A percentile compares a stretch with the other conserved stretches of the same genome.
Evolutionary conservation across 2,113 vertebrate species (phyloP).

Genomic region (Alosa alosa): DNA sequence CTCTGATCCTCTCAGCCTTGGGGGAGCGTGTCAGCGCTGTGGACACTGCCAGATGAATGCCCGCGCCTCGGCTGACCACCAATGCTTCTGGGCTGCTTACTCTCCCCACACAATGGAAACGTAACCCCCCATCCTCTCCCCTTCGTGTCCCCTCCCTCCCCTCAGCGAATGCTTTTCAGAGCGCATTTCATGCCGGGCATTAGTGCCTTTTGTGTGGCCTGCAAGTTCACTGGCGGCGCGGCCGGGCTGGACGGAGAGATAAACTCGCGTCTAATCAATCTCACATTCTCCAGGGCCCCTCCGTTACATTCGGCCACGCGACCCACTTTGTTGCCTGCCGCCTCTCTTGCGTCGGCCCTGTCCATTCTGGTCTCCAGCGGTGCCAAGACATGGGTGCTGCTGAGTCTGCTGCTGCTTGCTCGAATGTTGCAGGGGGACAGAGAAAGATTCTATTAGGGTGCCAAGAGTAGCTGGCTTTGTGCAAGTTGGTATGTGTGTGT

Average conservation of each 20-base stretch:
- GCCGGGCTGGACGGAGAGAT: constrained; percentile 55
- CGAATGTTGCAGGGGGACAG: background rate
- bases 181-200: constrained; percentile 54
- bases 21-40: background rate
- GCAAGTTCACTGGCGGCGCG: constrained; percentile 50
- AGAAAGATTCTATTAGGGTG: constrained; percentile 8
- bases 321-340: background rate
- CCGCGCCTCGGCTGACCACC: constrained; percentile 47
- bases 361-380: constrained; percentile 19
- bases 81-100: constrained; percentile 49
- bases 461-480: background rate
- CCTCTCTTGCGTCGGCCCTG: constrained; percentile 3
- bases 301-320: background rate
- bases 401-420: background rate
- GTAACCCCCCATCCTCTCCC: constrained; percentile 4
- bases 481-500: constrained; percentile 11
- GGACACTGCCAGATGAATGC: constrained; percentile 55
- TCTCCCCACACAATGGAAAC: constrained; percentile 50
- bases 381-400: background rate
- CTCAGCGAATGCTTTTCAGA: constrained; percentile 52
- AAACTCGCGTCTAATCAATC: constrained; percentile 65
- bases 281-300: constrained; percentile 8
- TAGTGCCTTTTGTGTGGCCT: constrained; percentile 50
- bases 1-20: background rate
- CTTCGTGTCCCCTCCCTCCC: background rate